These are phyloP conservation scores for Patella ulyssiponensis DNA, from an alignment of 2,888 invertebrate genomes.

Conservation along the genomic window DNA sequence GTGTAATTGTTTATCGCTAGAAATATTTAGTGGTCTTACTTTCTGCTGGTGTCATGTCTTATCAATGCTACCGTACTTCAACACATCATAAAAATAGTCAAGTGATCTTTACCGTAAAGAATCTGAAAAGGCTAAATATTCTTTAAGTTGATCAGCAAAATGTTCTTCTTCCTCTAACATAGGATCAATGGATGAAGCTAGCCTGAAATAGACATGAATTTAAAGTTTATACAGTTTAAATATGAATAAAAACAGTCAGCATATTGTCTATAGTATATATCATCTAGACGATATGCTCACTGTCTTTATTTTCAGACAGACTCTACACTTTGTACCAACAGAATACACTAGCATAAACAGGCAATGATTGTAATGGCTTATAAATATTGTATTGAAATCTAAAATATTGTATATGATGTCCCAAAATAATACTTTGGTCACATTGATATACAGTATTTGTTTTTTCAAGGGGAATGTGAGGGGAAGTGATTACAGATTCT, in stretches of 20 bases:
- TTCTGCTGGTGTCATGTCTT: too few species aligned
- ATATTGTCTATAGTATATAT: neutral
- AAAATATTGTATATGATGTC: too few species aligned
- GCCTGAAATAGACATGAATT: slow-evolving; percentile 46
- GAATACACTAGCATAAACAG: too few species aligned
- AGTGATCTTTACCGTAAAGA: slow-evolving; percentile 74
- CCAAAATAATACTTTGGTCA: too few species aligned
- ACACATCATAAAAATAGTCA: neutral
- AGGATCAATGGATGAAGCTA: slow-evolving; percentile 81
- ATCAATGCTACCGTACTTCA: neutral
- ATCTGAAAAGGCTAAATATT: slow-evolving; percentile 84
- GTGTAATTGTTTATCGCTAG: too few species aligned
- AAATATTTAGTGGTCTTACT: neutral
- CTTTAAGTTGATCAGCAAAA: slow-evolving; percentile 86
- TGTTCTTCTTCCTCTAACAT: slow-evolving; percentile 87
- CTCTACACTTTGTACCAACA: too few species aligned
- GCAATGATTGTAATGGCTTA: too few species aligned
- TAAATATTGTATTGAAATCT: too few species aligned
- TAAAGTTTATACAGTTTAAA: neutral
- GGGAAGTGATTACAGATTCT: too few species aligned
- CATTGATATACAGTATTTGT: too few species aligned
- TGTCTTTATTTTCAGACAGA: too few species aligned
- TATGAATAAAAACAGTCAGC: neutral
- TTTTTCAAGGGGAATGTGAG: too few species aligned
- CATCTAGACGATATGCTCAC: neutral